A percentile compares a stretch with the other conserved stretches of the same genome.
Conservation (phyloP, 1,140 invertebrate species). For the Reticulitermes speratus region DNA sequence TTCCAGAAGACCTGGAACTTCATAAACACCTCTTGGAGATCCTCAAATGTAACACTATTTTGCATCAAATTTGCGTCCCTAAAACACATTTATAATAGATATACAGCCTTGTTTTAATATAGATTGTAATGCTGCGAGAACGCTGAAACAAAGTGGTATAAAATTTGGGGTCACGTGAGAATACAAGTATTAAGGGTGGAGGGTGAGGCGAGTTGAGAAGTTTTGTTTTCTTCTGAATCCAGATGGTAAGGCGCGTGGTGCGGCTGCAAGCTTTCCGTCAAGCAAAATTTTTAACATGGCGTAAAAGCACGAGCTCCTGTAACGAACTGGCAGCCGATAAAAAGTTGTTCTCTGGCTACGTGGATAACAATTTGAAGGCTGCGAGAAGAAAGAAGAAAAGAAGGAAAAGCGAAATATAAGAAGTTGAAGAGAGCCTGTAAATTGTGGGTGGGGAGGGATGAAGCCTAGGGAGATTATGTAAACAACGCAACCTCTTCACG, state of each 20-base stretch:
- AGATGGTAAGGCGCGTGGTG: not conserved
- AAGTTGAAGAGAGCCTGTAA: not conserved
- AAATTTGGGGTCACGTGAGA: no score
- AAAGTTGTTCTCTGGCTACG: not conserved
- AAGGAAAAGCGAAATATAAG: not conserved
- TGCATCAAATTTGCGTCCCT: no score
- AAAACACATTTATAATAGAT: no score
- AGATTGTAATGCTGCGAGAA: no score
- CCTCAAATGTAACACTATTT: no score
- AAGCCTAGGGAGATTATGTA: not conserved
- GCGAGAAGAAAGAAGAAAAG: not conserved
- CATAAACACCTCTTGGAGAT: no score
- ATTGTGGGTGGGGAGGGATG: not conserved
- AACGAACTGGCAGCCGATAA: not conserved
- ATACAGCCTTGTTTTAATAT: no score
- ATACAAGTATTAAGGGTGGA: no score
- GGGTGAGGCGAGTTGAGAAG: no score
- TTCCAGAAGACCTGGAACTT: no score
- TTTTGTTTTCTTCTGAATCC: no score
- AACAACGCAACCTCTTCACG: constrained; percentile 9
- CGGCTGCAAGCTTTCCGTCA: not conserved
- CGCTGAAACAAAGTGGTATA: no score
- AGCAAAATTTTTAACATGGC: not conserved
- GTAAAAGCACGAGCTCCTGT: not conserved
- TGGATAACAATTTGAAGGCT: not conserved